Percentiles rank a stretch among this genome's conserved stretches.
Evolutionary conservation across 2,888 invertebrate species (phyloP).

Genomic region (Agonum fuliginosum): DNA sequence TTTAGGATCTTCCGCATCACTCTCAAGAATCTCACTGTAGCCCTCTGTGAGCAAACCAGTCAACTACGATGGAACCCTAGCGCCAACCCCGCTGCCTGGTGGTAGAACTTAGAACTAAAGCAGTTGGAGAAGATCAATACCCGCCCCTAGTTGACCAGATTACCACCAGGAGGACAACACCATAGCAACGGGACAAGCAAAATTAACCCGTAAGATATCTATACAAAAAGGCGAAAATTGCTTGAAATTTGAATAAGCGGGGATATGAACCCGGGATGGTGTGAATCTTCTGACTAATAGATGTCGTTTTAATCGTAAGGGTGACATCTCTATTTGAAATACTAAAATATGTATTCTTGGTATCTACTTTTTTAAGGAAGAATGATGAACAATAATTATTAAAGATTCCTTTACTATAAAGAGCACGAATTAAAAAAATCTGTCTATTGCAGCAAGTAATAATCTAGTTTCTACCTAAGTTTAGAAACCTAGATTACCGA

Average conservation of each 20-base stretch:
- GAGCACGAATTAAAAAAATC: no score
- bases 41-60: conserved; percentile 11
- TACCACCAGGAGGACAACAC: neutral
- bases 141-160: neutral
- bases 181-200: neutral
- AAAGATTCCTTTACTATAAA: no score
- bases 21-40: conserved; percentile 4
- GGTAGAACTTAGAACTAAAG: conserved; percentile 27
- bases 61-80: conserved; percentile 4
- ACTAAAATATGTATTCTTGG: no score
- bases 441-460: no score
- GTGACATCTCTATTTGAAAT: no score
- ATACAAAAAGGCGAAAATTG: neutral
- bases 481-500: conserved; percentile 1
- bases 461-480: no score
- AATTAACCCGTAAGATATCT: neutral
- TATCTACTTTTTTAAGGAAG: no score
- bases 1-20: neutral
- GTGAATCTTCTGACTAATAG: no score
- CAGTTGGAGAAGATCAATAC: conserved; percentile 23
- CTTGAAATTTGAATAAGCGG: neutral
- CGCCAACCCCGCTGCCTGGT: conserved; percentile 10
- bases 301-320: no score
- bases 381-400: no score
- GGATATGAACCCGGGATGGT: neutral